Conservation (phyloP, 2,888 invertebrate genomes). For the Idaea biselata region DNA sequence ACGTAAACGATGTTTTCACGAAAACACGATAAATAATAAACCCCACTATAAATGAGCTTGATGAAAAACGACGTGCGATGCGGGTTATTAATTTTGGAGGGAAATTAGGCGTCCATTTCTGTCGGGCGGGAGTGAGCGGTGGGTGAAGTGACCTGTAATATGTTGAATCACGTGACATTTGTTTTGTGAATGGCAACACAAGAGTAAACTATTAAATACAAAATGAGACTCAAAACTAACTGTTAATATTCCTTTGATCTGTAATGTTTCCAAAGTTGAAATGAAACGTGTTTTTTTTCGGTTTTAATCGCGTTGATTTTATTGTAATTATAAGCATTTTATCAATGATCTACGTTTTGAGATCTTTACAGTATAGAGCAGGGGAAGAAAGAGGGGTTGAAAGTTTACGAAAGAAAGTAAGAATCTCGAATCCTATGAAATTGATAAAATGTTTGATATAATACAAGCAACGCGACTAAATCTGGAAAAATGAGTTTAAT, state of each 20-base stretch:
- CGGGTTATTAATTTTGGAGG: slow-evolving; percentile 64
- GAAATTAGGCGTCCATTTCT: slow-evolving; percentile 64
- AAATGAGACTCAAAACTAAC: neutral
- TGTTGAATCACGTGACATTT: slow-evolving; percentile 33
- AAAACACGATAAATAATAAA: slow-evolving; percentile 71
- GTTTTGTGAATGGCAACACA: slow-evolving; percentile 6
- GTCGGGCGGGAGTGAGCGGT: slow-evolving; percentile 33
- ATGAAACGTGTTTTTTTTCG: too few species aligned
- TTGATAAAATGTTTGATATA: too few species aligned
- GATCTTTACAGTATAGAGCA: too few species aligned
- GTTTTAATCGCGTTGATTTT: too few species aligned
- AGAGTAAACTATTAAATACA: neutral
- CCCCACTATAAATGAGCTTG: slow-evolving; percentile 59
- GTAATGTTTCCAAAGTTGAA: too few species aligned
- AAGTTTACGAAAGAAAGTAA: too few species aligned
- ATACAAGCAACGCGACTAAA: too few species aligned
- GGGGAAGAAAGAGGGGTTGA: too few species aligned
- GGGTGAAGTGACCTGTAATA: slow-evolving; percentile 40
- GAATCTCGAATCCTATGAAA: too few species aligned
- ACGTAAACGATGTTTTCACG: slow-evolving; percentile 68
- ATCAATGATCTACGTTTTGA: too few species aligned
- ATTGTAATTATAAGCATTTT: too few species aligned
- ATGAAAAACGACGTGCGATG: slow-evolving; percentile 69
- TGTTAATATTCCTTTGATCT: neutral
- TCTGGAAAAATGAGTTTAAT: too few species aligned